Base-by-base conservation (phyloP, 1,140 invertebrate species). In the Drosophila sturtevanti region DNA sequence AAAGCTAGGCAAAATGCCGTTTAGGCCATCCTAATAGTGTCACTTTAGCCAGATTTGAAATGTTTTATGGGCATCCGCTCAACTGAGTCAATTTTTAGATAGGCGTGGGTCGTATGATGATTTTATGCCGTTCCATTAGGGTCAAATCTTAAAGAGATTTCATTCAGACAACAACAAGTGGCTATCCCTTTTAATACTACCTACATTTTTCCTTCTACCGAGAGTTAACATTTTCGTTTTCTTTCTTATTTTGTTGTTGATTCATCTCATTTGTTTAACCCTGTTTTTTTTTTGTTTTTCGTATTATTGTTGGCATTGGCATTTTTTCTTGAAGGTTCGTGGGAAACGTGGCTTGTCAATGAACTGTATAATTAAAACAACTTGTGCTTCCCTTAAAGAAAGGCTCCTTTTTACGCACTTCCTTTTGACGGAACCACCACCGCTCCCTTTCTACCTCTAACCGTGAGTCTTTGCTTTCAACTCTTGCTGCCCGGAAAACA, bases 351-450 rank as follows among this genome's bases (percentile, higher is more conserved):
- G 14, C 21, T 34, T 27, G 51, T 12, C 72, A 65, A 51, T 55
- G 76, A 61, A 51, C 41, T 62, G 62, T 74, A 69, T 82, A 84
- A 82, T 82, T 82, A 84, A 82, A 82, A 75, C 62, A 68, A 48
- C 41, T 48, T 48, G 16, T 54, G 66, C 62, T 63, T 38, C 52
- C 31, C 58, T 35, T 60, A 48, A 56, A 76, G 77, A 65, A 31
- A 81, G 68, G 63, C 51, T 70, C 70, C 81, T 84, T 67, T 69
- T 78, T 72, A 78, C 82, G 81, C 82, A 89, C 74, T 87, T 87
- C 82, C 82, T 87, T 55, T 48, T 48, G 16, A 31, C 27, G 27
- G 27, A 31, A 31, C n/a, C n/a, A 6, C 27, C 5, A 3, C 48
- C 48, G 11, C n/a, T 52, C 11, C 11, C 34, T 35, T 1, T 5